Evolutionary conservation across 1,140 invertebrate species (phyloP), one percentile per base, ranked within the genome.

Genomic region (Drosophila ogumai): DNA sequence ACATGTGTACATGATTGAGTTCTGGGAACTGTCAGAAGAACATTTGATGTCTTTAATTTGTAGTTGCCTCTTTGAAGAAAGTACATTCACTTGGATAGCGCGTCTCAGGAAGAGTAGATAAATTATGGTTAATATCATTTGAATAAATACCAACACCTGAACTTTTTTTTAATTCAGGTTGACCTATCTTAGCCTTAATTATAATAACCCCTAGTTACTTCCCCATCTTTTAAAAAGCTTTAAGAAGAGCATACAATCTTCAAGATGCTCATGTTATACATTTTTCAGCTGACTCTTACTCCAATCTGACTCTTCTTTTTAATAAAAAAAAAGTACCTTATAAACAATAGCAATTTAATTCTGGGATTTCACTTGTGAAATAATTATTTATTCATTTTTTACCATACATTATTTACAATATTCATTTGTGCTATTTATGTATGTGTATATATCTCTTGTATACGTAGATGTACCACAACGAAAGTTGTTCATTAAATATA

Each of bases 351-450:
- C 32, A 36, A 36, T 19, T 54, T 36, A 22, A 15, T 22, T 54
- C 12, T 36, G 19, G 6, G 6, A 25, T 52, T 55, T 58, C 55
- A 58, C 36, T 63, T 77, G 58, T 59, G 63, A 73, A 77, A 77
- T 81, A 77, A 77, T 68, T 64, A 57, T 79, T 66, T 78, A 72
- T 72, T 75, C 57, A 54, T 67, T 80, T 50, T 50, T 71, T 71
- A 79, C 46, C 81, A 71, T 84, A 79, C 80, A 76, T 54, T 84
- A 84, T 87, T 82, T 87, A 87, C 84, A 87, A 82, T 87, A 87
- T 66, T 77, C 68, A 79, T 65, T 80, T 75, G 75, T 77, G 82
- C 66, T 80, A 80, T 59, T 61, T 65, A 76, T 69, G 54, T 79
- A 40, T 56, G 19, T 67, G 17, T 55, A 28, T 75, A 54, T 71